Evolutionary conservation across 1,140 invertebrate genomes (phyloP).

Genomic region (Argopecten irradians): DNA sequence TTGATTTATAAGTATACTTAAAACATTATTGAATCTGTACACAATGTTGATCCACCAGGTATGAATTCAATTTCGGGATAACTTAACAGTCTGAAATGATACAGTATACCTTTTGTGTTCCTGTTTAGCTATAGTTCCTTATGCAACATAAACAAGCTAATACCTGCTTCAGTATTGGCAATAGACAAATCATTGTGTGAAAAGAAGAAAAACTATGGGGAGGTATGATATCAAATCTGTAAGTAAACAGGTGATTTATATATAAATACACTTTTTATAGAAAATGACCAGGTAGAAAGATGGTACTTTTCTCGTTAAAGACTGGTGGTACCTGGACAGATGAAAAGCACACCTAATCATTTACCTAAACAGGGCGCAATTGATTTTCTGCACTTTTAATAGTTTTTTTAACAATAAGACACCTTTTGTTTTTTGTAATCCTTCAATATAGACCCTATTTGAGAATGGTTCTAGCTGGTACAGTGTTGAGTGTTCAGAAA

Average conservation of each 20-base stretch:
- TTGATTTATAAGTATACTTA: background rate
- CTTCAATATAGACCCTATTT: background rate
- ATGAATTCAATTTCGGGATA: background rate
- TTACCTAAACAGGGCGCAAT: background rate
- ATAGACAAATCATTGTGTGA: background rate
- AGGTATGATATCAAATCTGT: background rate
- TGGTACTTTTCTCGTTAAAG: constrained; percentile 16
- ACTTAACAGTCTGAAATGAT: background rate
- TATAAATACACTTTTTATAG: background rate
- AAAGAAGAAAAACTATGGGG: background rate
- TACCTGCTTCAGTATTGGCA: background rate
- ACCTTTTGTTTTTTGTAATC: background rate
- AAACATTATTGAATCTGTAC: background rate
- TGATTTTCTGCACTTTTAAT: background rate
- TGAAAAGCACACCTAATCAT: background rate
- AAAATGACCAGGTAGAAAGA: constrained; percentile 21
- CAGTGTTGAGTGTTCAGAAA: background rate
- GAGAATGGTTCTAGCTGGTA: background rate
- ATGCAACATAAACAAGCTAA: background rate
- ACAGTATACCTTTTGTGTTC: background rate
- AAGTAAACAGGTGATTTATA: background rate
- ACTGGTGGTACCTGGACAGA: constrained; percentile 1
- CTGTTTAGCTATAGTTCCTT: background rate
- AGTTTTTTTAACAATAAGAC: background rate
- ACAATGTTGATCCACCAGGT: background rate